Evolutionary conservation across 2,113 vertebrate genomes (phyloP), one percentile per base, ranked within the genome.

Genomic region (Mandrillus leucophaeus): DNA sequence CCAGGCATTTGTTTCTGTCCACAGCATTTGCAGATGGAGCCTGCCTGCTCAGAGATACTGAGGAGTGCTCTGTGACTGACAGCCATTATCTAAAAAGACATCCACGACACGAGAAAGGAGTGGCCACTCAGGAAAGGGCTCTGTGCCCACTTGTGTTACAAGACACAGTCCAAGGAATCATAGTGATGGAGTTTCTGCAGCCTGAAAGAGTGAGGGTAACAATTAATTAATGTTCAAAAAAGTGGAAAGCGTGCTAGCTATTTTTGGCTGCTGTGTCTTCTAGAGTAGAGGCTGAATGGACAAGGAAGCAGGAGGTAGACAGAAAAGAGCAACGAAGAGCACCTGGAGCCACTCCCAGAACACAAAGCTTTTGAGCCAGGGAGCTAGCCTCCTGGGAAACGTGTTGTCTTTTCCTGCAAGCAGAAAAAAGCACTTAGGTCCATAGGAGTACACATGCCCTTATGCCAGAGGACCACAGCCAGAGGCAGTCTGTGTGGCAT

Each of bases 181-280:
- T 27, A 0, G 6, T 57, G 45, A 73, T 87, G 48, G 80, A 92
- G 61, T 89, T 96, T 82, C 59, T 75, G 55, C 11, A 55, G 52
- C 20, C 78, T 90, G 50, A 81, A 48, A 20, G 4, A 23, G 3
- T 40, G 45, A 70, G 16, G 23, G 5, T 86, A 18, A 55, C 11
- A 27, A 95, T 80, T 64, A 55, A 95, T 93, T 88, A 94, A 93
- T 43, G 30, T 48, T 88, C 80, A 92, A 57, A 73, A 80, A 66
- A 32, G 73, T 18, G 30, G 40, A 76, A 79, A 76, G n/a, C 8
- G 8, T 50, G 13, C 40, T 9, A 20, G 50, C 78, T 88, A 23
- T 70, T 97, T 96, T 75, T 38, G 80, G 43, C 78, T 88, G 45
- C 45, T 48, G 0, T 23, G 23, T 76, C 73, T 96, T 72, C n/a